Base-by-base conservation (phyloP, 2,888 invertebrate genomes). In the Synergus umbraculus region DNA sequence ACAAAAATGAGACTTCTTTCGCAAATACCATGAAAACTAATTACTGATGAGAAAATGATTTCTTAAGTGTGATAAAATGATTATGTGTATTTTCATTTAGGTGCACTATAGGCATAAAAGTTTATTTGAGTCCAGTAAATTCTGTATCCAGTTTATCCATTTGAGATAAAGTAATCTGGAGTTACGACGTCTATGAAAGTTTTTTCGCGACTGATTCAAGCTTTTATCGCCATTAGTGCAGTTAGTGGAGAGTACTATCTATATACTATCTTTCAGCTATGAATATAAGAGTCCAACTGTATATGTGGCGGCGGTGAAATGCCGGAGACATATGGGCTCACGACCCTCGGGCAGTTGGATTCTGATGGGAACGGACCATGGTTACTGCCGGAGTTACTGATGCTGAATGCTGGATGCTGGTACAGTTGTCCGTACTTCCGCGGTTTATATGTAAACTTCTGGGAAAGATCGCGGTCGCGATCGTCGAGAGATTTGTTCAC, bases 251-350 rank as follows among this genome's bases (percentile, higher is more conserved):
- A 12, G 12, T 18, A 49, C 44, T 13, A 49, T 69, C 49, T 29
- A 54, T n/a, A 54, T 73, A 29, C 29, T 29, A 54, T 73, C 37
- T 54, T 73, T 54, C 4, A 37, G 37, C 29, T 73, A 73, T 41
- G 73, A 54, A 73, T 54, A 29, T 76, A 81, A 79, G 81, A 78
- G 78, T 78, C 77, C 77, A 78, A 66, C 58, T 76, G 58, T 77
- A 81, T 80, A 79, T 78, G 80, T 81, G 81, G 76, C 80, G 85
- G 85, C 85, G 85, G 85, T 85, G 86, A 86, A 88, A 87, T 88
- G 85, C 84, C 85, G 83, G 85, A 87, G 89, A 89, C 88, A 88
- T 89, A 88, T 88, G 88, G 86, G 88, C 88, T 87, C 88, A 88
- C 85, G 89, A 89, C 89, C 89, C 49, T 73, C 83, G 80, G 73